A percentile compares a stretch with the other conserved stretches of the same genome.
phyloP scores from a whole-genome alignment of 2,113 vertebrate species.

The Calyptomena viridis region DNA sequence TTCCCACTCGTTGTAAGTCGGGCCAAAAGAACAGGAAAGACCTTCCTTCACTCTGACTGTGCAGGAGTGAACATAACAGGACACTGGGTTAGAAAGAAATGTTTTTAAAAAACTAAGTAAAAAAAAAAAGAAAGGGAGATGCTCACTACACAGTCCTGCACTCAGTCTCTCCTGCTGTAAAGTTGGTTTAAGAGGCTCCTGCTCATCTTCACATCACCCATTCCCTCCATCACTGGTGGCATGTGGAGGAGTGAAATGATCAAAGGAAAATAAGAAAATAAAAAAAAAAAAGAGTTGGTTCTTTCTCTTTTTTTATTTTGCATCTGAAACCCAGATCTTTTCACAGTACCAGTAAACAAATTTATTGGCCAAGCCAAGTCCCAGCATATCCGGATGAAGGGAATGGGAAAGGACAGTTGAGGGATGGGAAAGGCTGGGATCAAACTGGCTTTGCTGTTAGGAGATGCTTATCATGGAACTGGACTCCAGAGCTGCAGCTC shows the following conservation, averaged over 20 bases:
- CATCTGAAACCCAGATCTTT: background rate
- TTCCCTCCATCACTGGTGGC: background rate
- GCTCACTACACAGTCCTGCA: accelerated
- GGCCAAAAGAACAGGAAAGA: constrained; percentile 54
- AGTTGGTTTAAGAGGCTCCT: background rate
- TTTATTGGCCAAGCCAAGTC: background rate
- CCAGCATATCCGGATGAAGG: background rate
- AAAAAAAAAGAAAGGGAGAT: background rate
- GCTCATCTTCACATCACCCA: background rate
- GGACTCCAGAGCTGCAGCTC: background rate
- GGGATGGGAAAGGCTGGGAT: background rate
- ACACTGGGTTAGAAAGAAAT: background rate
- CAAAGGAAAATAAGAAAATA: background rate
- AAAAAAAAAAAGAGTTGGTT: background rate
- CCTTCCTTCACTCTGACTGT: constrained; percentile 7
- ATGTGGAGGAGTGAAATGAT: background rate
- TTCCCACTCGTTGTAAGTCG: constrained; percentile 42
- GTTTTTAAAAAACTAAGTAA: background rate
- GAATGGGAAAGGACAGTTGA: background rate
- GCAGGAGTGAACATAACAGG: background rate
- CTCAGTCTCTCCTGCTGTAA: background rate
- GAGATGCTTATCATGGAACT: background rate
- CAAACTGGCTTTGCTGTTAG: background rate
- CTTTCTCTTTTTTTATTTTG: background rate
- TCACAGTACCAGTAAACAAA: background rate